These are phyloP conservation scores for Diplolepis rosae DNA, from an alignment of 2,888 invertebrate species.

Conservation along the genomic window DNA sequence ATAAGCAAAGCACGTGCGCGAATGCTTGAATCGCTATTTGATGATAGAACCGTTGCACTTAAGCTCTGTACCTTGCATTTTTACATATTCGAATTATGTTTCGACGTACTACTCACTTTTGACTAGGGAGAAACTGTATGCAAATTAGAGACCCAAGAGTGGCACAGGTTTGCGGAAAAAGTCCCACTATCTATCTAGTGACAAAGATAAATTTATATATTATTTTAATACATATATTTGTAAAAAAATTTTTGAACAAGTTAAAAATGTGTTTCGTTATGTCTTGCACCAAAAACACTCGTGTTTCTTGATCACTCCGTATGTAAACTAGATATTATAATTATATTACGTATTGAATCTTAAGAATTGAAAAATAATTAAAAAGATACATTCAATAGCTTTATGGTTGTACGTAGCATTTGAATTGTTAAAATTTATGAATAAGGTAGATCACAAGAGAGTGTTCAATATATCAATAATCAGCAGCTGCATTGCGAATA, in stretches of 20 bases:
- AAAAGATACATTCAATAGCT: not conserved
- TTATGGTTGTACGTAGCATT: not conserved
- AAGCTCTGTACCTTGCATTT: conserved; percentile 1
- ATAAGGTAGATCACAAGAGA: not conserved
- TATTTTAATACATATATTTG: too few relatives aligned
- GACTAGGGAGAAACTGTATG: not conserved
- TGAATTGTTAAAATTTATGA: not conserved
- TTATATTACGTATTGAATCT: too few relatives aligned
- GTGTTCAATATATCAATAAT: not conserved
- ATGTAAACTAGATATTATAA: too few relatives aligned
- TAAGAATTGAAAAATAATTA: too few relatives aligned
- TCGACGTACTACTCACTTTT: not conserved
- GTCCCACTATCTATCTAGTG: too few relatives aligned
- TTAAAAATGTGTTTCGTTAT: too few relatives aligned
- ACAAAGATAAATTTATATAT: too few relatives aligned
- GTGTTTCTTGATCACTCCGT: too few relatives aligned
- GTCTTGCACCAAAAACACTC: too few relatives aligned
- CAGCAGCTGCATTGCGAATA: not conserved
- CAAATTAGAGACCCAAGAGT: not conserved
- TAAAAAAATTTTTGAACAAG: too few relatives aligned
- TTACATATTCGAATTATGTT: not conserved
- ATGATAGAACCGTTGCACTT: conserved; percentile 10
- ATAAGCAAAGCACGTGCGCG: conserved; percentile 15
- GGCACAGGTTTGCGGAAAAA: not conserved
- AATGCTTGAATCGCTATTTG: conserved; percentile 9